Base-by-base conservation (phyloP, 2,113 vertebrate genomes). In the Labeo rohita region DNA sequence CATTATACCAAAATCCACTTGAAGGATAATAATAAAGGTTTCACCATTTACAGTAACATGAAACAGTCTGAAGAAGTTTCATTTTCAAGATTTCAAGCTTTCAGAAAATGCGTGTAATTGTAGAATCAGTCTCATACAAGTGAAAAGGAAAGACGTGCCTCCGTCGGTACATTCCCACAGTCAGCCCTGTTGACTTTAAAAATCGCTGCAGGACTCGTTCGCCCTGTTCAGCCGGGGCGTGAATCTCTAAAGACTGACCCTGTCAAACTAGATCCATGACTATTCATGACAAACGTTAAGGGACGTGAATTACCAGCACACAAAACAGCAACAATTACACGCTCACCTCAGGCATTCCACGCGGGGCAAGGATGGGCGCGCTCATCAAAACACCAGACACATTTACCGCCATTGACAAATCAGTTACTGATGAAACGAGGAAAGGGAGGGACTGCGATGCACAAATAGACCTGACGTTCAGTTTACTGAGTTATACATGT, bases 311-410 rank as follows among this genome's bases (percentile, higher is more conserved):
- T 50, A 52, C 45, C 12, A 18, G 21, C 54, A 47, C 39, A 8
- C 83, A 77, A 21, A 34, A 49, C 12, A 16, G 34, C 23, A 85
- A 66, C 79, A 49, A 76, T 50, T 39, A 49, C 11, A 2, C 34
- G 7, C 6, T 56, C 34, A 16, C 18, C 8, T 66, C 54, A 36
- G n/a, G 43, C 59, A 66, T 65, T 49, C 59, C 79, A 34, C 39
- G 3, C 12, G 47, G 77, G 77, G 76, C 54, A 68, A 66, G 36
- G 68, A 70, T 70, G 89, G 85, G 76, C 88, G 90, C 68, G 90
- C 88, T 90, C 18, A 91, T 88, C 87, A 86, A 56, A 88, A 83
- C 88, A 87, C 61, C 23, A 56, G 6, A 47, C 6, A 16, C 3
- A 16, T 45, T 16, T 79, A 45, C 54, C 16, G 9, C 50, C 12